Conservation (phyloP, 2,113 vertebrate genomes). For the Anser cygnoides region DNA sequence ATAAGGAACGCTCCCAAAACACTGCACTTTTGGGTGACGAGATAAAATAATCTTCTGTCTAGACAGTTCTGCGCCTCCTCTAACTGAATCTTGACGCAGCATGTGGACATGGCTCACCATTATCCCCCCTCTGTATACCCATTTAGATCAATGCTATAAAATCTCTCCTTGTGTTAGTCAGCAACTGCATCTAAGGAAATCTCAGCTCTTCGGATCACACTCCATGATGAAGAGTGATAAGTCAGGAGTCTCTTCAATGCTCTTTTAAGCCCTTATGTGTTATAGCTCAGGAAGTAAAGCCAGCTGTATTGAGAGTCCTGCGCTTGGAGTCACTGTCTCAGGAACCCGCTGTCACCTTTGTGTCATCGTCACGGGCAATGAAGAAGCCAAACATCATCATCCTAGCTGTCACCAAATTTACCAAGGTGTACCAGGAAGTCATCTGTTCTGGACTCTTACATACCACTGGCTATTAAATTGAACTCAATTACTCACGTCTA, state of each 20-base stretch:
- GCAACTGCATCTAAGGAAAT: neutral
- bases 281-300: neutral
- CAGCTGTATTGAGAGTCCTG: neutral
- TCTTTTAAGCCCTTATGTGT: neutral
- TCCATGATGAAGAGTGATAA: neutral
- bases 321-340: neutral
- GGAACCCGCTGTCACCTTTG: neutral
- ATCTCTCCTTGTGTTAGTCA: neutral
- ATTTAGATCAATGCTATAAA: neutral
- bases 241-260: neutral
- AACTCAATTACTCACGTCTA: neutral
- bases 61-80: neutral
- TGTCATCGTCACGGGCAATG: neutral
- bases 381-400: slow-evolving; percentile 9
- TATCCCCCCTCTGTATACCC: neutral
- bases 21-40: neutral
- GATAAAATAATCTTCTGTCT: neutral
- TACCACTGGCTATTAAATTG: neutral
- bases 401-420: neutral
- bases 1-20: neutral
- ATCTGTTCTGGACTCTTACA: neutral
- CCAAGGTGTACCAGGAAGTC: neutral
- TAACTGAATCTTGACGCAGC: neutral
- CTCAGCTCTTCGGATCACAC: neutral
- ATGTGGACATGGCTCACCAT: neutral